Evolutionary conservation across 2,797 vertebrate species (phyloP).

Genomic region (Gorsachius magnificus): DNA sequence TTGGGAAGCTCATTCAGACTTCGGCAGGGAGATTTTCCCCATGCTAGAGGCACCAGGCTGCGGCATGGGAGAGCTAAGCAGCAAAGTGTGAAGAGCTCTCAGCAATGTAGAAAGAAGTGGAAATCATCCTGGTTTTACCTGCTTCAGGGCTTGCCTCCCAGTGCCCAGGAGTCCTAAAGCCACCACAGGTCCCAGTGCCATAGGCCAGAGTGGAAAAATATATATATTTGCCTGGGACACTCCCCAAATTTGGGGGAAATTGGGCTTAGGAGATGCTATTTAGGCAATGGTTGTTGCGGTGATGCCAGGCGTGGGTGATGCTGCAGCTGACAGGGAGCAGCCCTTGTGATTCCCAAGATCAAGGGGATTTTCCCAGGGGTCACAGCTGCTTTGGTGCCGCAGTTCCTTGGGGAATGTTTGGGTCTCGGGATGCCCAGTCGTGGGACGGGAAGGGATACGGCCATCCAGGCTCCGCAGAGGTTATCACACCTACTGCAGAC

Average conservation of each 20-base stretch:
- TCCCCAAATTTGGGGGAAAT: background rate
- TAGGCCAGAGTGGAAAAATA: background rate
- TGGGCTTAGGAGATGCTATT: background rate
- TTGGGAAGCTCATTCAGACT: background rate
- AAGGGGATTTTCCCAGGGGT: background rate
- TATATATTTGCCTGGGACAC: rapidly evolving
- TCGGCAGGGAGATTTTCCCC: rapidly evolving
- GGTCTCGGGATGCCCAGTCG: rapidly evolving
- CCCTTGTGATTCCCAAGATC: background rate
- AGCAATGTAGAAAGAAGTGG: background rate
- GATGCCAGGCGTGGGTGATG: background rate
- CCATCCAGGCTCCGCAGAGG: background rate
- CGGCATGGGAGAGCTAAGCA: background rate
- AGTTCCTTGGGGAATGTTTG: background rate
- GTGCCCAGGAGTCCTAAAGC: background rate
- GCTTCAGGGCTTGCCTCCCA: background rate
- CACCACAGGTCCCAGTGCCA: background rate
- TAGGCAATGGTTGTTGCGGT: rapidly evolving
- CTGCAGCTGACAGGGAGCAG: rapidly evolving
- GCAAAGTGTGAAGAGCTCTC: rapidly evolving
- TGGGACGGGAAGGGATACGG: background rate
- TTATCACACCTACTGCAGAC: background rate
- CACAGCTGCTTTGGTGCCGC: background rate
- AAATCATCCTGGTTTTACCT: rapidly evolving
- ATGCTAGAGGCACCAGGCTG: rapidly evolving